phyloP scores from a whole-genome alignment of 2,888 invertebrate genomes.

The Andrena bucephala region DNA sequence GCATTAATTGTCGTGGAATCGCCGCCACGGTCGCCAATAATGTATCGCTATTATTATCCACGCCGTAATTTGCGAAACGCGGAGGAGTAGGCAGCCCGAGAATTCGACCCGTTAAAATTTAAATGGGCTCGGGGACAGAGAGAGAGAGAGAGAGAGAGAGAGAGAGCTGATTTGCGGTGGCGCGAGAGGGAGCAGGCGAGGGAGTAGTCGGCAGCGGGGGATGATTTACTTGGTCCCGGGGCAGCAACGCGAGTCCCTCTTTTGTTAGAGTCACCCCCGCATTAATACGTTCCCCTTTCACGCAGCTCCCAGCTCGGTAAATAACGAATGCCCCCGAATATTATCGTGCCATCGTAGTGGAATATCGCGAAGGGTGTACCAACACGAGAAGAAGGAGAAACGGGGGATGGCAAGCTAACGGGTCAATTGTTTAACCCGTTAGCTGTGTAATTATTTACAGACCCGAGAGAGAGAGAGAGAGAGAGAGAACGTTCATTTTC shows the following conservation, averaged over 20 bases:
- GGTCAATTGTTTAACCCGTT: constrained; percentile 19
- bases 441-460: constrained; percentile 16
- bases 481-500: background rate
- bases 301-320: constrained; percentile 32
- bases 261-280: constrained; percentile 40
- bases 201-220: background rate
- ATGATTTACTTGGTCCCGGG: constrained; percentile 38
- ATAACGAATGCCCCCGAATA: constrained; percentile 52
- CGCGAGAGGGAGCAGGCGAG: constrained; percentile 24
- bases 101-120: constrained; percentile 25
- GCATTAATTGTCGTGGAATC: background rate
- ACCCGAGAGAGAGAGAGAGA: background rate
- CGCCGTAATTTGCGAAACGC: background rate
- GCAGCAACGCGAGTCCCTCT: constrained; percentile 27
- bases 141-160: background rate
- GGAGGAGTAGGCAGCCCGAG: background rate
- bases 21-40: background rate
- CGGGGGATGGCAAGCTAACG: background rate
- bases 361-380: background rate
- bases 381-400: constrained; percentile 13
- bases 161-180: constrained; percentile 13
- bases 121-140: constrained; percentile 4
- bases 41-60: background rate
- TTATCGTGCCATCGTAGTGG: constrained; percentile 3
- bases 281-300: constrained; percentile 44